Evolutionary conservation across 2,113 vertebrate genomes (phyloP).

Genomic region (Erpornis zantholeuca): DNA sequence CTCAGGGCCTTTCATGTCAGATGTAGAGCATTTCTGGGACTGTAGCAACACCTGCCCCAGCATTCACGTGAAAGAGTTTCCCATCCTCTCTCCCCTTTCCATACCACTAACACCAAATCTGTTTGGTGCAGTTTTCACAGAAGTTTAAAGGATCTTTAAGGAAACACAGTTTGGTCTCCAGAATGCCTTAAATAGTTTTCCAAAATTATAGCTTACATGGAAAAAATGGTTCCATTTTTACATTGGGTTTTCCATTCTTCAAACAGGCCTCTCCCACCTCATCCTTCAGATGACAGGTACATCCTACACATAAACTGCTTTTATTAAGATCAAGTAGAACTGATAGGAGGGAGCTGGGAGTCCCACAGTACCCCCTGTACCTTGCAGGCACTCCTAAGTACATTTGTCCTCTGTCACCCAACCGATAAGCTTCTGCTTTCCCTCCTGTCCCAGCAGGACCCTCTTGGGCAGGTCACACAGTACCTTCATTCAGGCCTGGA

Average conservation of each 20-base stretch:
- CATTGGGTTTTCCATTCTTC: background rate
- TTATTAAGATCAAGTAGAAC: background rate
- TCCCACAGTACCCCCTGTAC: too few relatives aligned
- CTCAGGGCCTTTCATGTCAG: background rate
- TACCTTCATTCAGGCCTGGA: background rate
- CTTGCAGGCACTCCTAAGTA: background rate
- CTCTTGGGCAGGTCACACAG: fast-evolving
- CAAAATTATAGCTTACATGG: background rate
- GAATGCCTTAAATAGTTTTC: background rate
- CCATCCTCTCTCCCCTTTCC: background rate
- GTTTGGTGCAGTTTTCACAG: background rate
- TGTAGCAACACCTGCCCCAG: background rate
- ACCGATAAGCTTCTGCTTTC: background rate
- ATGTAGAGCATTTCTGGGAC: background rate
- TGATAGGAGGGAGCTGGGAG: background rate
- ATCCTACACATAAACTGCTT: background rate
- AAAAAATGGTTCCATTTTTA: background rate
- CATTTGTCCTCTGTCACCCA: background rate
- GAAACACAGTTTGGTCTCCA: background rate
- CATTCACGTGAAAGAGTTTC: background rate
- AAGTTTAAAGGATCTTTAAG: background rate
- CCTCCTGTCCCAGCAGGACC: background rate
- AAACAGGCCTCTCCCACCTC: background rate
- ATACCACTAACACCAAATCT: background rate
- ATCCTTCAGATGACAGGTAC: background rate